Evolutionary conservation across 1,140 invertebrate genomes (phyloP).

Genomic region (Agraylea sexmaculata): DNA sequence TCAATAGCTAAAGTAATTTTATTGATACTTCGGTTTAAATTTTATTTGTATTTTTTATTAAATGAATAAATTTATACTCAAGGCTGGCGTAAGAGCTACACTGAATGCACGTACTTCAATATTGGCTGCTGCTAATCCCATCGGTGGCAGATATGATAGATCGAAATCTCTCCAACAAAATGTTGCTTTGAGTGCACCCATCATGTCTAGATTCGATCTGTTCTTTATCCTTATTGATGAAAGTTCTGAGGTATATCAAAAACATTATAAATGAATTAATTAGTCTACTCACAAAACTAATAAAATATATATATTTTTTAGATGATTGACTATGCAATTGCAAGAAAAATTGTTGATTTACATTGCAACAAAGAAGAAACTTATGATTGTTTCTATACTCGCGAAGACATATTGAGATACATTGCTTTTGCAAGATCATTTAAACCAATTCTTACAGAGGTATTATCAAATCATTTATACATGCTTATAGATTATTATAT

Average conservation of each 20-base stretch:
- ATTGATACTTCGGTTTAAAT: background rate
- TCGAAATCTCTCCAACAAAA: conserved; percentile 93
- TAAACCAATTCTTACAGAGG: conserved; percentile 77
- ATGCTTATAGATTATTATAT: conserved; percentile 3
- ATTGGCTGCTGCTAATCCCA: conserved; percentile 95
- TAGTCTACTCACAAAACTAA: no score
- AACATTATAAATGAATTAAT: no score
- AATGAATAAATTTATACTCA: conserved; percentile 19
- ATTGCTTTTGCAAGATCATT: conserved; percentile 95
- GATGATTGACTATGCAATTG: conserved; percentile 87
- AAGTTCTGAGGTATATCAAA: conserved; percentile 78
- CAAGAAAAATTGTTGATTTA: conserved; percentile 88
- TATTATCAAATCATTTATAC: conserved; percentile 21
- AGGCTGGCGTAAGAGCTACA: conserved; percentile 93
- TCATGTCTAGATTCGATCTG: conserved; percentile 98
- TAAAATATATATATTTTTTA: conserved; percentile 32
- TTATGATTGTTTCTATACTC: conserved; percentile 68
- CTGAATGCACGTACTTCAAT: conserved; percentile 97
- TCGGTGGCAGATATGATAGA: conserved; percentile 92
- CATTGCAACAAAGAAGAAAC: conserved; percentile 70
- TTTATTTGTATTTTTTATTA: background rate
- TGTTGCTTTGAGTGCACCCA: conserved; percentile 85
- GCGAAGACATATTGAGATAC: conserved; percentile 84
- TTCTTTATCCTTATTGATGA: conserved; percentile 98
- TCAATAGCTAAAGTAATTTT: conserved; percentile 79